phyloP scores from a whole-genome alignment of 2,113 vertebrate species.

The Girardinichthys multiradiatus region DNA sequence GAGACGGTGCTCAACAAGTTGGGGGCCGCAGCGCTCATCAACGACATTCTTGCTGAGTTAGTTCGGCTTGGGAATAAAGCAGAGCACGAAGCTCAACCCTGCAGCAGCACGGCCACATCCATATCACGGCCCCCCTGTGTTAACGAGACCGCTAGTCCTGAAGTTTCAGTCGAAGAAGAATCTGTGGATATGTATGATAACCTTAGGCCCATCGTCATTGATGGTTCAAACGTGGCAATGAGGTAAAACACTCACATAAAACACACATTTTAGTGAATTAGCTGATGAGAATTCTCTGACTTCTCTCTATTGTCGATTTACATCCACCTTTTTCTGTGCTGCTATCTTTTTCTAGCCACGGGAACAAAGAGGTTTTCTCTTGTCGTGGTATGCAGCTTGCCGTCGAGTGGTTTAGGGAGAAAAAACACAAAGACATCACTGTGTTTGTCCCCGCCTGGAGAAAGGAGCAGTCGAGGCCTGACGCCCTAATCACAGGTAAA shows the following conservation, averaged over 20 bases:
- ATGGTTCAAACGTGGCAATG: conserved; percentile 98
- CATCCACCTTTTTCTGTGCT: conserved; percentile 6
- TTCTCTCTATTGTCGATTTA: too few species aligned
- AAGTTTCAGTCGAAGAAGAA: conserved; percentile 92
- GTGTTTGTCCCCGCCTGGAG: conserved; percentile 99
- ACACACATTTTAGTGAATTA: too few species aligned
- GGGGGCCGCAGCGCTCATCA: conserved; percentile 92
- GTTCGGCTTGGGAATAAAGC: conserved; percentile 95
- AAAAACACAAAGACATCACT: conserved; percentile 97
- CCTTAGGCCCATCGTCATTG: conserved; percentile 93
- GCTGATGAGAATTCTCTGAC: too few species aligned
- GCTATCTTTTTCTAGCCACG: conserved; percentile 88
- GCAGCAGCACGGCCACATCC: conserved; percentile 61
- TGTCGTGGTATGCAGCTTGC: conserved; percentile 97
- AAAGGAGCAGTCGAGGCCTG: conserved; percentile 97
- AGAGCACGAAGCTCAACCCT: conserved; percentile 86
- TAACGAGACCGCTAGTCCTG: conserved; percentile 88
- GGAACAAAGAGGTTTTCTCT: conserved; percentile 99
- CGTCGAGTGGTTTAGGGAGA: conserved; percentile 97
- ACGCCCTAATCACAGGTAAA: conserved; percentile 95
- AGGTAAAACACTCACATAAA: conserved; percentile 86
- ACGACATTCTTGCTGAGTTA: conserved; percentile 94
- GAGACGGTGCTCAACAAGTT: conserved; percentile 93
- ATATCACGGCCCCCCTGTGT: conserved; percentile 80
- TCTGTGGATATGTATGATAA: conserved; percentile 89